Evolutionary conservation across 2,113 vertebrate species (phyloP).

Genomic region (Lepus americanus): DNA sequence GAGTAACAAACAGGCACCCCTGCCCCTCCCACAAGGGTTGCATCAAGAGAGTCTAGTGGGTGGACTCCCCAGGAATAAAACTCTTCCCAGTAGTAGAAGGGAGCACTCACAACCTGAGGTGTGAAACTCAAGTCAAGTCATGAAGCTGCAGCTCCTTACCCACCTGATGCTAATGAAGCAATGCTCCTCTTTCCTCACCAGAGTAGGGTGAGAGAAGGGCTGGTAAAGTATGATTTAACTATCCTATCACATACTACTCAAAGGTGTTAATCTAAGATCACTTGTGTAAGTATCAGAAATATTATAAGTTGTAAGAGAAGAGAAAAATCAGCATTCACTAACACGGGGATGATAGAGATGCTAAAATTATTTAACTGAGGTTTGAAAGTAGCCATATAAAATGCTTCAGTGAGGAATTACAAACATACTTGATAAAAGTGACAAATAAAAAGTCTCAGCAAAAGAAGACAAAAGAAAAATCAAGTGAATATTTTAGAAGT

Average conservation of each 20-base stretch:
- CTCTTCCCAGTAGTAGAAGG: neutral
- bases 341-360: neutral
- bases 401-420: neutral
- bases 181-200: neutral
- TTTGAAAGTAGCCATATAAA: neutral
- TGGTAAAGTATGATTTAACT: neutral
- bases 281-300: neutral
- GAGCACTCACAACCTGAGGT: fast-evolving
- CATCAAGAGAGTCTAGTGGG: neutral
- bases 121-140: fast-evolving
- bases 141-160: no score
- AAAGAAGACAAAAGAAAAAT: neutral
- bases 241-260: neutral
- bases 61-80: neutral
- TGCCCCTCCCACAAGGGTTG: neutral
- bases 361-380: neutral
- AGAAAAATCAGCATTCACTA: neutral
- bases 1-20: neutral
- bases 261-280: neutral
- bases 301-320: neutral
- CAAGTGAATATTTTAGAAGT: slow-evolving; percentile 11
- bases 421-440: neutral
- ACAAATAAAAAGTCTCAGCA: neutral
- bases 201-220: neutral
- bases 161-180: neutral